Evolutionary conservation across 2,888 invertebrate species (phyloP), one percentile per base, ranked within the genome.

Genomic region (Leptinotarsa rubiginosa): DNA sequence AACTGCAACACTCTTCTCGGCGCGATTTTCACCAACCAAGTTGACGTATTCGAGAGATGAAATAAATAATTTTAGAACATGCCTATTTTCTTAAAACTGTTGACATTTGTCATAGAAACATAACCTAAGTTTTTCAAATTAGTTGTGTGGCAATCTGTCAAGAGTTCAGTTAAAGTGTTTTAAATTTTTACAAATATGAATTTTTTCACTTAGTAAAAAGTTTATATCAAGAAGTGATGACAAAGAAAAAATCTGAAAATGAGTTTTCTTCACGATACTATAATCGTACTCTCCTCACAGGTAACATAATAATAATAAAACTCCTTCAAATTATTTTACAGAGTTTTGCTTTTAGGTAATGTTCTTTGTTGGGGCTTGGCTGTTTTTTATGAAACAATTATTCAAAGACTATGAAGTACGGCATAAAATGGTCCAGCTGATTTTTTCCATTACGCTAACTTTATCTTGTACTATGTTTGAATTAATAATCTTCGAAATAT

Each of bases 391-490:
- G 83, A 98, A 97, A 87, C 96, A 97, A 88, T 90, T 99, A 65
- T 99, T 99, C 87, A 93, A 96, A 79, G 97, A 99, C 87, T 99
- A 99, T 89, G 99, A 99, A 90, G 97, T 98, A 5, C 96, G 97
- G 83, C 97, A 99, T 86, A 92, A 95, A 75, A 90, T 97, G 75
- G 98, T 99, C 2, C 97, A 99, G 87, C 89, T 99, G 4, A 96
- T 98, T 85, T 99, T 99, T 88, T 98, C 99, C 0, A 91, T 95
- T 41, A 99, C 98, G 50, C 97, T 99, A 86, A 95, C 99, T 0
- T 89, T 99, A 18, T 99, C 99, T 31, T 97, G 99, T 85, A 97
- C 98, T 2, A 97, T 99, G 97, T 99, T 99, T 88, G 99, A 99
- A 87, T 90, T 99, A 74, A 99, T 99, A 77, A 99, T 99, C 86